A percentile compares a stretch with the other conserved stretches of the same genome.
These are phyloP conservation scores for Nephrotoma flavescens DNA, from an alignment of 2,888 invertebrate species.

Conservation along the genomic window DNA sequence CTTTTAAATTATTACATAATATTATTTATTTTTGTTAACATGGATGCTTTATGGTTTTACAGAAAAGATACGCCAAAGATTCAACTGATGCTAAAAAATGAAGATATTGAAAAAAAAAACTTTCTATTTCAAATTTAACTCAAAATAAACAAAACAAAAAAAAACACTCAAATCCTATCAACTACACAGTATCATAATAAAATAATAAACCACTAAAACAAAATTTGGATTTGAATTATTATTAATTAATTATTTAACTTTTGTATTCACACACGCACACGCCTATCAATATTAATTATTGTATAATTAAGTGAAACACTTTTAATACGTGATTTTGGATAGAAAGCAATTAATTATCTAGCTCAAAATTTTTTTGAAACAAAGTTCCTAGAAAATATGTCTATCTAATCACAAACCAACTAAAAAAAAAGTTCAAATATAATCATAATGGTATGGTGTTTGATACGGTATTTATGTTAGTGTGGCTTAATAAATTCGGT, in stretches of 20 bases:
- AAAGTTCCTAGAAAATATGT: neutral
- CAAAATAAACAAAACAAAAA: neutral
- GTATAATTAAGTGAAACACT: neutral
- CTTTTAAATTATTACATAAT: neutral
- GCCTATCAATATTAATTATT: neutral
- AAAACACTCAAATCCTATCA: neutral
- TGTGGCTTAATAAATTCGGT: neutral
- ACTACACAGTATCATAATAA: neutral
- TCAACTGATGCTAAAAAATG: constrained; percentile 22
- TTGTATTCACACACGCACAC: neutral
- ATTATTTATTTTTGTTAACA: neutral
- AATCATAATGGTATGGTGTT: neutral
- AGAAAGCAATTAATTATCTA: neutral
- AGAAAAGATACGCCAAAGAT: constrained; percentile 36
- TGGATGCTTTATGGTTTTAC: constrained; percentile 18
- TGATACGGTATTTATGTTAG: neutral
- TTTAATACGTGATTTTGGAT: neutral
- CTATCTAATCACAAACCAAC: neutral
- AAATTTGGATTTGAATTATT: neutral
- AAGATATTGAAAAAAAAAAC: constrained; percentile 9
- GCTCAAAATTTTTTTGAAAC: neutral
- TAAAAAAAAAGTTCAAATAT: neutral
- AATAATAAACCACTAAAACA: neutral
- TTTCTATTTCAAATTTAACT: neutral
- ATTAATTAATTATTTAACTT: neutral